phyloP scores from a whole-genome alignment of 2,888 invertebrate species.

The Metopia argyrocephala region DNA sequence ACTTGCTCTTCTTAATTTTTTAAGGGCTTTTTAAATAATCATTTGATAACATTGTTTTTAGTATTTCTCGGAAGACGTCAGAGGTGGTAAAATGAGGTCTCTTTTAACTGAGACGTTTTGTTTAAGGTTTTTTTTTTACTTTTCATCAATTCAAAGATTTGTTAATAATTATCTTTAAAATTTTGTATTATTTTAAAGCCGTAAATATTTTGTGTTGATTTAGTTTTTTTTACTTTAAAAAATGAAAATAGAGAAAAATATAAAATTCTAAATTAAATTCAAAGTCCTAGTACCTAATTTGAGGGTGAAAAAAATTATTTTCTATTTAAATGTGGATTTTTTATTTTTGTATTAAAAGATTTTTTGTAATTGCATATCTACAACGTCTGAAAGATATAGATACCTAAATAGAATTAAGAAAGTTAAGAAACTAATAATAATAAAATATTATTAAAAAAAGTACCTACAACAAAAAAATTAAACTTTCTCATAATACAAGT shows the following conservation, averaged over 20 bases:
- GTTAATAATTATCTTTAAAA: conserved; percentile 37
- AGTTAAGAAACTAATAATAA: too few species aligned
- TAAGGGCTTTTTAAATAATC: conserved; percentile 21
- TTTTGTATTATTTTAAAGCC: neutral
- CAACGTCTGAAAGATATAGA: neutral
- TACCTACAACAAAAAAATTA: neutral
- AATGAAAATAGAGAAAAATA: neutral
- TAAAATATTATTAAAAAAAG: too few species aligned
- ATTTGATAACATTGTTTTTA: conserved; percentile 17
- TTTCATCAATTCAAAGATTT: conserved; percentile 47
- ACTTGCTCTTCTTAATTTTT: conserved; percentile 35
- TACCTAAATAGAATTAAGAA: conserved; percentile 3
- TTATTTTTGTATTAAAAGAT: neutral
- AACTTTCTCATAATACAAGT: conserved; percentile 18
- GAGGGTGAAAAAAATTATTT: too few species aligned
- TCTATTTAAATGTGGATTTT: too few species aligned
- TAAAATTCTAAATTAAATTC: neutral
- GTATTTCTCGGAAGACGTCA: conserved; percentile 22
- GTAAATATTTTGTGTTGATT: neutral
- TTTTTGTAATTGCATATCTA: neutral
- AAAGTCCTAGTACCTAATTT: too few species aligned
- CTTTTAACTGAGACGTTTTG: neutral
- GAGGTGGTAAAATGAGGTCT: conserved; percentile 23
- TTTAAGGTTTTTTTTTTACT: neutral
- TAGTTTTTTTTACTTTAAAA: neutral